phyloP scores from a whole-genome alignment of 2,888 invertebrate genomes.

The Acrobasis suavella region DNA sequence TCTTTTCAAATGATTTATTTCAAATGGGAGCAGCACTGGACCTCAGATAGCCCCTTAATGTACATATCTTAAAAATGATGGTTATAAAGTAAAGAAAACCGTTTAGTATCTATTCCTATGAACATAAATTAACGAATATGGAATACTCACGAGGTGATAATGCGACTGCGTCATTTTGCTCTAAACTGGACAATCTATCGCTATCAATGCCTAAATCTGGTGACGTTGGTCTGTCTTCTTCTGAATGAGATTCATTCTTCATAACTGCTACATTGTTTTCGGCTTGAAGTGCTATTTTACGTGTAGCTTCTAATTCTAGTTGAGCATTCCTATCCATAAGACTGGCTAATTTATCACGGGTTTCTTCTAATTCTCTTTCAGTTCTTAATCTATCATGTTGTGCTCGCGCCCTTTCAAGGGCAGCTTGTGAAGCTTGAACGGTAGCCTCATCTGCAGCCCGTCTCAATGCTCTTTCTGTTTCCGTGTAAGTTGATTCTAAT shows the following conservation, averaged over 20 bases:
- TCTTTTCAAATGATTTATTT: no score
- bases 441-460: slow-evolving; percentile 87
- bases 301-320: slow-evolving; percentile 73
- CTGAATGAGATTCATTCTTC: slow-evolving; percentile 54
- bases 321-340: slow-evolving; percentile 61
- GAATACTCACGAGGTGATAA: slow-evolving; percentile 68
- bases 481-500: slow-evolving; percentile 63
- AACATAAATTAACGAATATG: background rate
- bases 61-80: no score
- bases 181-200: slow-evolving; percentile 86
- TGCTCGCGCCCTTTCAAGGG: slow-evolving; percentile 88
- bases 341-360: slow-evolving; percentile 70
- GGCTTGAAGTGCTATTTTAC: slow-evolving; percentile 58
- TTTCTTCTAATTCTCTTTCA: slow-evolving; percentile 84
- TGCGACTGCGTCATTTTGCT: slow-evolving; percentile 78
- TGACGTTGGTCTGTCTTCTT: slow-evolving; percentile 83
- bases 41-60: no score
- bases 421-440: slow-evolving; percentile 88
- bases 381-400: slow-evolving; percentile 86
- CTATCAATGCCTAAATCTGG: slow-evolving; percentile 96
- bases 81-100: no score
- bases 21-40: no score
- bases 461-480: slow-evolving; percentile 82
- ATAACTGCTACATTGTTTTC: slow-evolving; percentile 58
- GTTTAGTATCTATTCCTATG: no score